Evolutionary conservation across 1,140 invertebrate species (phyloP).

Genomic region (Cepaea nemoralis): DNA sequence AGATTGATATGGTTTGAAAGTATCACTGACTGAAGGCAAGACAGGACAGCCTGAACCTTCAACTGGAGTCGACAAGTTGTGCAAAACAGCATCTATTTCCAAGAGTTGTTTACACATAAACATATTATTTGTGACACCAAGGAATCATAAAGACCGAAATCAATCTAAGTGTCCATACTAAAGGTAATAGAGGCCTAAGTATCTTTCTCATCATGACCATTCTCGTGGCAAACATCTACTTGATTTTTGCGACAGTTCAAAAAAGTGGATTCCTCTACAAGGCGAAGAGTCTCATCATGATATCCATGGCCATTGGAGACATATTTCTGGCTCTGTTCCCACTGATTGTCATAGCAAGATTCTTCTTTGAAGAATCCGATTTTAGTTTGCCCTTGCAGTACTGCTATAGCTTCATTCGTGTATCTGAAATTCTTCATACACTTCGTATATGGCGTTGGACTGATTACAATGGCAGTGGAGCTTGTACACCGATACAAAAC

Average conservation of each 20-base stretch:
- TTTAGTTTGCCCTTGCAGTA: background rate
- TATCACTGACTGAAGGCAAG: too few relatives aligned
- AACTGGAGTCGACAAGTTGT: too few relatives aligned
- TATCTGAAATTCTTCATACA: background rate
- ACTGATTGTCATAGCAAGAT: background rate
- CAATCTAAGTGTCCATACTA: too few relatives aligned
- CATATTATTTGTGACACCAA: too few relatives aligned
- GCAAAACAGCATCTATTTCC: too few relatives aligned
- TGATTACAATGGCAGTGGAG: background rate
- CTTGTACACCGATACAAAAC: background rate
- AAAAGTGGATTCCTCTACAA: background rate
- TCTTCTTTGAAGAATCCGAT: background rate
- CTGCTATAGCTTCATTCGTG: background rate
- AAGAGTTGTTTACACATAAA: too few relatives aligned
- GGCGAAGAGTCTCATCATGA: background rate
- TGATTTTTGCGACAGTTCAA: background rate
- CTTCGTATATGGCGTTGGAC: slow-evolving; percentile 1
- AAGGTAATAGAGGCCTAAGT: background rate
- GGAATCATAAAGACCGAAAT: too few relatives aligned
- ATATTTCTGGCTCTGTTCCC: slow-evolving; percentile 2
- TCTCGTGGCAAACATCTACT: background rate
- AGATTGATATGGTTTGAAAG: too few relatives aligned
- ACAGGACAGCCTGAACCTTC: too few relatives aligned
- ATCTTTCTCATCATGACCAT: background rate
- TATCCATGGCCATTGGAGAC: slow-evolving; percentile 2